Base-by-base conservation (phyloP, 2,888 invertebrate species). In the Drosophila rellima region DNA sequence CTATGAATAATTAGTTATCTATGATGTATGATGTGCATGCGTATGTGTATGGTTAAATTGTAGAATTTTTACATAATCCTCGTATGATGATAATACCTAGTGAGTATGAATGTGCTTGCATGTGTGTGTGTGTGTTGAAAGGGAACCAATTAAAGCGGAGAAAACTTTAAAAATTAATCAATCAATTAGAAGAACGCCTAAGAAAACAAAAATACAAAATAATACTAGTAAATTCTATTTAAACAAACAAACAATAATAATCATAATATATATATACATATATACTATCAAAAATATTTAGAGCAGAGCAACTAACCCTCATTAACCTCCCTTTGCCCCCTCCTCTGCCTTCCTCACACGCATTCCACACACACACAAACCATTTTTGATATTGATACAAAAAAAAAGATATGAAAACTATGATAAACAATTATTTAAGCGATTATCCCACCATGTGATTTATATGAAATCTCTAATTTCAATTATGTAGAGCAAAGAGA, bases 361-460 rank as follows among this genome's bases (percentile, higher is more conserved):
- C 45, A 29, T 17, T 20, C 45, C 17, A 33, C 31, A 50, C 31
- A 26, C 60, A 31, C 13, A 37, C 11, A 40, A 33, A 31, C 29
- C 39, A 40, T 31, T 51, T 60, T 50, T 39, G 50, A 57, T 55
- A 80, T 60, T 57, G 39, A 44, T 11, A n/a, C n/a, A n/a, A n/a
- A n/a, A n/a, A n/a, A 45, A 52, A 60, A 56, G n/a, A 60, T 54
- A 39, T 48, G 44, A 47, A 47, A 40, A 50, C 17, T 29, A 61
- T 15, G 29, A 33, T 63, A 45, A 52, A 57, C 29, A 66, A 61
- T 57, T 63, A 72, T 72, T 79, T 80, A 90, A 89, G 82, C 89
- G 90, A 90, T 90, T 87, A 87, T 90, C 89, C 90, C 90, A 90
- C 82, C 88, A 88, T 86, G 81, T 89, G 75, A 76, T 76, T 73